A percentile compares a stretch with the other conserved stretches of the same genome.
Conservation (phyloP, 2,797 vertebrate genomes). For the Eleutherodactylus coqui region DNA sequence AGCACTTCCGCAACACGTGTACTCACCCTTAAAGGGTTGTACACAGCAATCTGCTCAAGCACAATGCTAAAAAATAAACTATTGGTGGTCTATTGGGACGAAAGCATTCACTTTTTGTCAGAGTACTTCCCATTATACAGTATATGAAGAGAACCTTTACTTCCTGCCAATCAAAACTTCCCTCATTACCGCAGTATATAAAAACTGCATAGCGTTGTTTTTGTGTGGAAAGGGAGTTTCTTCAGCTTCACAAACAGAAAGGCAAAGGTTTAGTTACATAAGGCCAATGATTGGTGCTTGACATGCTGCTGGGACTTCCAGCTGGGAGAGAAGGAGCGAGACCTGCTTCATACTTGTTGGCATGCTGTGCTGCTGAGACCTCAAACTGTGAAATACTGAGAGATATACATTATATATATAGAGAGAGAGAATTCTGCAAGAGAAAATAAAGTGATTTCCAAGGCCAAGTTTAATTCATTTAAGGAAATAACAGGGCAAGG, state of each 20-base stretch:
- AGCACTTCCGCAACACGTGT: too few species aligned
- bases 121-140: too few species aligned
- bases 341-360: neutral
- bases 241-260: neutral
- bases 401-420: neutral
- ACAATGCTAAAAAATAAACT: too few species aligned
- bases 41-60: too few species aligned
- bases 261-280: neutral
- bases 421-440: neutral
- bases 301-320: neutral
- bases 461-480: neutral
- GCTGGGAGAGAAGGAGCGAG: neutral
- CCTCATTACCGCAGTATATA: too few species aligned
- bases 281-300: neutral
- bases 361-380: too few species aligned
- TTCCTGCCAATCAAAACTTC: too few species aligned
- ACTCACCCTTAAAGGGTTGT: too few species aligned
- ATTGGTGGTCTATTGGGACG: too few species aligned
- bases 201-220: neutral
- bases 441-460: neutral
- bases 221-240: neutral
- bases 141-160: too few species aligned
- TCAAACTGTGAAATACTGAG: too few species aligned
- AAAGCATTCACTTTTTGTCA: too few species aligned
- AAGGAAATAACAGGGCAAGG: neutral